These are phyloP conservation scores for Drosophila mayri DNA, from an alignment of 1,140 invertebrate species.

Conservation along the genomic window DNA sequence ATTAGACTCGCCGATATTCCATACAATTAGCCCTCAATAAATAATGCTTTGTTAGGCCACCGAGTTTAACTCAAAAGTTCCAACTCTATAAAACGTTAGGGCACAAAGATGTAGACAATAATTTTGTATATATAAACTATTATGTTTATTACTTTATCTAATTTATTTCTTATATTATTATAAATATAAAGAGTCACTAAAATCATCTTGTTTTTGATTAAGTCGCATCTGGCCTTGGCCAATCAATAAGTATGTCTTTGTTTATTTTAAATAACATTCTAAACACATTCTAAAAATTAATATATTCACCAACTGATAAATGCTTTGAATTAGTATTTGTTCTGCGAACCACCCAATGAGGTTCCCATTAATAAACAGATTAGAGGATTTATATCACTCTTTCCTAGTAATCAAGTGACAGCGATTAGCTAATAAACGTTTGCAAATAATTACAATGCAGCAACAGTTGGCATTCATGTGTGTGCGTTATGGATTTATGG, in stretches of 20 bases:
- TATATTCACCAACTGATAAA: neutral
- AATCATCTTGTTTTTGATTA: neutral
- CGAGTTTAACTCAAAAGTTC: neutral
- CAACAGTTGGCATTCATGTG: neutral
- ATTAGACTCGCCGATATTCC: neutral
- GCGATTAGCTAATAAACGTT: conserved; percentile 36
- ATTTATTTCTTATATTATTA: neutral
- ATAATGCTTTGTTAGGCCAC: neutral
- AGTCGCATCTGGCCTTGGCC: neutral
- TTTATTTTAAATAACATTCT: neutral
- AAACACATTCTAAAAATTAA: neutral
- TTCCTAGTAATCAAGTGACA: conserved; percentile 3
- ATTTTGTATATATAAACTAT: neutral
- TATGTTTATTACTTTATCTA: neutral
- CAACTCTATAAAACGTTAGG: neutral
- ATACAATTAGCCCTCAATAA: conserved; percentile 14
- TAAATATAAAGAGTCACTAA: neutral
- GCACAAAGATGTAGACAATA: neutral
- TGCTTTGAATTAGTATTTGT: neutral
- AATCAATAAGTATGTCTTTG: neutral
- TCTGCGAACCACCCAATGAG: neutral
- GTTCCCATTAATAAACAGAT: neutral
- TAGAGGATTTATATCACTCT: neutral
- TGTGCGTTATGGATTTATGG: neutral
- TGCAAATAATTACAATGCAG: conserved; percentile 19